Percentiles rank a stretch among this genome's conserved stretches.
Evolutionary conservation across 2,797 vertebrate genomes (phyloP).

Genomic region (Hippocampus kuda): DNA sequence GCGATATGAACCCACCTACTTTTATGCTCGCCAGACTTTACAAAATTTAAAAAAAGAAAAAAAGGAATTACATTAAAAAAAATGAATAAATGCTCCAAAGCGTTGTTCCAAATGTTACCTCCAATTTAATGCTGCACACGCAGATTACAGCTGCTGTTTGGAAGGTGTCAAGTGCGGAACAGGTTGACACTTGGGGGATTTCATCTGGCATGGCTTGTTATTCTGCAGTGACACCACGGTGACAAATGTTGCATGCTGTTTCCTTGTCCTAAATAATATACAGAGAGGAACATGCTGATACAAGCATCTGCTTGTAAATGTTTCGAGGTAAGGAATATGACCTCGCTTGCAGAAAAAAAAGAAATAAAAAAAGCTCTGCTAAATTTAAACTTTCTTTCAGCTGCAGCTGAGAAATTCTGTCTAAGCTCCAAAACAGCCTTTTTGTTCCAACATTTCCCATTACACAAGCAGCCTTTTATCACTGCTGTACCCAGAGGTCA

Average conservation of each 20-base stretch:
- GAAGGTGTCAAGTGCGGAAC: constrained; percentile 39
- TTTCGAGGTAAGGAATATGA: constrained; percentile 31
- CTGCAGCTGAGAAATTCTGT: constrained; percentile 1
- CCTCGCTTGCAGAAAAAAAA: constrained; percentile 12
- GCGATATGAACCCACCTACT: no score
- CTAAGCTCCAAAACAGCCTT: background rate
- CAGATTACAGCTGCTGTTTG: constrained; percentile 20
- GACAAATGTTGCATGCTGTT: constrained; percentile 44
- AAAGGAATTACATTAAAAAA: no score
- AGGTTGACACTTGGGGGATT: constrained; percentile 25
- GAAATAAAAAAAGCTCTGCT: constrained; percentile 16
- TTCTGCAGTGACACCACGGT: constrained; percentile 35
- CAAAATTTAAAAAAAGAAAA: no score
- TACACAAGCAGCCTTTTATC: constrained; percentile 24
- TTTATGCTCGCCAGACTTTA: no score
- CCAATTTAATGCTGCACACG: background rate
- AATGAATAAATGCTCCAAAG: background rate
- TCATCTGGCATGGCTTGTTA: constrained; percentile 35
- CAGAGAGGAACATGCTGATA: constrained; percentile 45
- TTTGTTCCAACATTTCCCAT: background rate
- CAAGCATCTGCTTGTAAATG: constrained; percentile 30
- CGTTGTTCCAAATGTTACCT: constrained; percentile 5
- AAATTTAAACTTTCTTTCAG: constrained; percentile 46
- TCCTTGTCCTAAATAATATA: constrained; percentile 43
- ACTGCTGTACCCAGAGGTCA: constrained; percentile 44